Evolutionary conservation across 2,888 invertebrate species (phyloP), one percentile per base, ranked within the genome.

Genomic region (Volucella inanis): DNA sequence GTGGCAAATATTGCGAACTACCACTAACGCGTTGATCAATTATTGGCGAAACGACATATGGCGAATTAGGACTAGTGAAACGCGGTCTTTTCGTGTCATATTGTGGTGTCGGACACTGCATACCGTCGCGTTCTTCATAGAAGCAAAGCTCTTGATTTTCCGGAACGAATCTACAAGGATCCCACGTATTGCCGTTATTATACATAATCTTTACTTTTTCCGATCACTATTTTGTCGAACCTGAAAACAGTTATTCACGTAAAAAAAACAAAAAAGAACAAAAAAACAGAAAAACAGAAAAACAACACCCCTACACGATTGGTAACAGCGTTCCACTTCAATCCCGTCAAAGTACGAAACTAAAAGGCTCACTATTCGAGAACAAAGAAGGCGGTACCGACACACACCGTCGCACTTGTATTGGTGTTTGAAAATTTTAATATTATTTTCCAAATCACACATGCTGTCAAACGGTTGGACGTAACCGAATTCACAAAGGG

Each of bases 251-350:
- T 45, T 22, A 3, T 38, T 39, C 15, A 31, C 18, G 2, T 18
- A 1, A 62, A 47, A n/a, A 12, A 11, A 39, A 50, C n/a, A n/a
- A n/a, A n/a, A n/a, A n/a, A n/a, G n/a, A n/a, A n/a, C n/a, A 49
- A 18, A 10, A 8, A 38, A 8, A 15, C 2, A 52, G 15, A 52
- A 18, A 11, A n/a, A 1, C 2, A 22, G 9, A 11, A 41, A 14
- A 10, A 41, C 31, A 10, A 52, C 31, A 31, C 31, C 45, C 12
- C n/a, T 12, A n/a, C 14, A 59, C 22, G 14, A 50, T 31, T 10
- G n/a, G 41, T 47, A 54, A 59, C 43, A 84, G 79, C 74, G 79
- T 55, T 75, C 80, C 57, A 71, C 84, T 75, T 84, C 79, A 74
- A 64, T 38, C 45, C 62, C 64, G 50, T 52, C 50, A 64, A 84